Conservation (phyloP, 92 coral and sea anemone genomes). For the Zoanthus sociatus region DNA sequence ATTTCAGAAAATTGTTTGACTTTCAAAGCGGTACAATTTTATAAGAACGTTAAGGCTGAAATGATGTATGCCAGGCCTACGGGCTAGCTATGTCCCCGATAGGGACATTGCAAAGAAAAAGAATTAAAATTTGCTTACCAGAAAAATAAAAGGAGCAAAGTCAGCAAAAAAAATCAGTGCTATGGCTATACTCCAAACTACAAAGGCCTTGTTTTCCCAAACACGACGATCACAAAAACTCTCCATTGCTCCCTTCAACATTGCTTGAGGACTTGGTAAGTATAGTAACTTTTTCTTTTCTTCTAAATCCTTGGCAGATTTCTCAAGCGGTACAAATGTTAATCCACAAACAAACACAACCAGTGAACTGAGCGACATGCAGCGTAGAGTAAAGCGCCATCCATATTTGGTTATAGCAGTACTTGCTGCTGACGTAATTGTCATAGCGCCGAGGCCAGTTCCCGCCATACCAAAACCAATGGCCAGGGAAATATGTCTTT, state of each 20-base stretch:
- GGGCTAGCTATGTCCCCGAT: too few species aligned
- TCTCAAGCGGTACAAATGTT: constrained; percentile 15
- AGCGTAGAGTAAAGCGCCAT: constrained; percentile 33
- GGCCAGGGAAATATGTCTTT: constrained; percentile 41
- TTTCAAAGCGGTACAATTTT: too few species aligned
- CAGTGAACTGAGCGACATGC: constrained; percentile 29
- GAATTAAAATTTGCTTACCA: constrained; percentile 1
- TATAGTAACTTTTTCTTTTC: not conserved
- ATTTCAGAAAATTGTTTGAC: too few species aligned
- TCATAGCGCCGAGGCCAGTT: constrained; percentile 37
- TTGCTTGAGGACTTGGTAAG: not conserved
- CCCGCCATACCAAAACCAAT: constrained; percentile 46
- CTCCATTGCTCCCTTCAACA: constrained; percentile 26
- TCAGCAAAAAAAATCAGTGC: constrained; percentile 41
- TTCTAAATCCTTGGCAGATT: not conserved
- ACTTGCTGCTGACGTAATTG: constrained; percentile 30
- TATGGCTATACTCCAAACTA: constrained; percentile 29
- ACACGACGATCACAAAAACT: constrained; percentile 24
- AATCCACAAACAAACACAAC: constrained; percentile 35
- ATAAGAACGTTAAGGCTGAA: too few species aligned
- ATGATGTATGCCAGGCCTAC: too few species aligned
- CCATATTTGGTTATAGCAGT: constrained; percentile 27
- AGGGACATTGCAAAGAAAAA: not conserved
- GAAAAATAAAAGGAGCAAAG: constrained; percentile 37
- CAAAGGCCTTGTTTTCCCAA: constrained; percentile 46